phyloP scores from a whole-genome alignment of 2,888 invertebrate species.

The Brachyptera putata region DNA sequence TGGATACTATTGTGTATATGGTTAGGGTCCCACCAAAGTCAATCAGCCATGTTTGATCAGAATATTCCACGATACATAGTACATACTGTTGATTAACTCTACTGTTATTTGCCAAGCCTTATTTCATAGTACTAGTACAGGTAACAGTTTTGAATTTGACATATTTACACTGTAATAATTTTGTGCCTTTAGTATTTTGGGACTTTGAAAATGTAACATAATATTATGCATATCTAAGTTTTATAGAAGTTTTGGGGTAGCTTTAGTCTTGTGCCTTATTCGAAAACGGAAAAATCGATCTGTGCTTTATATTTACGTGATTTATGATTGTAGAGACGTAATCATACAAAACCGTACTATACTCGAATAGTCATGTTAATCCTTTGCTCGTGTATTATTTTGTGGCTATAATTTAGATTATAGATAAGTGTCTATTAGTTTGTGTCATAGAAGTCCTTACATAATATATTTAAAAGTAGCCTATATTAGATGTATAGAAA shows the following conservation, averaged over 20 bases:
- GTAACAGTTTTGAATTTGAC: constrained; percentile 5
- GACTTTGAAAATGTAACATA: constrained; percentile 9
- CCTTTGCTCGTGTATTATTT: constrained; percentile 1
- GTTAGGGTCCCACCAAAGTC: too few species aligned
- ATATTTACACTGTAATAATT: constrained; percentile 18
- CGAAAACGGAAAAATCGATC: constrained; percentile 11
- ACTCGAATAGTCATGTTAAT: constrained; percentile 1
- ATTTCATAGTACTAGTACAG: constrained; percentile 17
- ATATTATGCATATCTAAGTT: constrained; percentile 20
- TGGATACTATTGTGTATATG: too few species aligned
- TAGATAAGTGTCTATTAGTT: not conserved
- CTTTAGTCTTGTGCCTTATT: constrained; percentile 20
- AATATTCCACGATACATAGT: too few species aligned
- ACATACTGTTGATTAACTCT: not conserved
- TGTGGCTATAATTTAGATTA: not conserved
- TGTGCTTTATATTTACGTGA: constrained; percentile 17
- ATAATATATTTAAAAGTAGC: constrained; percentile 2
- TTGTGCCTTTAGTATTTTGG: constrained; percentile 21
- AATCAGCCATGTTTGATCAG: too few species aligned
- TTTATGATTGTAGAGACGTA: constrained; percentile 1
- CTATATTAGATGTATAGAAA: constrained; percentile 3
- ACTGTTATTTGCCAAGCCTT: constrained; percentile 12
- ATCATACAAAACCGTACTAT: not conserved
- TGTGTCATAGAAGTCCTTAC: not conserved
- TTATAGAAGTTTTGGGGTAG: constrained; percentile 23